These are phyloP conservation scores for Holocentrus rufus DNA, from an alignment of 2,797 vertebrate genomes.

Conservation along the genomic window DNA sequence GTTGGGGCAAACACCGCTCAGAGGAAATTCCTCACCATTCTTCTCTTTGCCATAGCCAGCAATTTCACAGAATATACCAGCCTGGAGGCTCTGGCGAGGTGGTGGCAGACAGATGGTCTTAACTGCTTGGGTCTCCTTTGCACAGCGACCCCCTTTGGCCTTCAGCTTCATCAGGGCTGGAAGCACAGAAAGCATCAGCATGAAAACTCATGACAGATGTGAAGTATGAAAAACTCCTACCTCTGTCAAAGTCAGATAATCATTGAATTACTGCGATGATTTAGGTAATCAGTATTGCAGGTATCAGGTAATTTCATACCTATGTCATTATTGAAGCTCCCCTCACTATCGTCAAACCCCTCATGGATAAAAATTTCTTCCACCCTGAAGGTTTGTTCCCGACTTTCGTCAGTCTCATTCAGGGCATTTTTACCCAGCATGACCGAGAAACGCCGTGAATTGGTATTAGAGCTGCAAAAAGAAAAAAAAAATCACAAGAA, in stretches of 20 bases:
- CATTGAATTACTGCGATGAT: background rate
- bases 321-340: slow-evolving; percentile 88
- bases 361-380: slow-evolving; percentile 85
- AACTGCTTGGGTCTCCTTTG: slow-evolving; percentile 79
- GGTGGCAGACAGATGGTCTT: slow-evolving; percentile 88
- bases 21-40: slow-evolving; percentile 76
- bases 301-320: slow-evolving; percentile 73
- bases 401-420: slow-evolving; percentile 71
- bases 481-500: slow-evolving; percentile 5
- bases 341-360: slow-evolving; percentile 76
- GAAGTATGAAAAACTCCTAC: too few relatives aligned
- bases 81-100: slow-evolving; percentile 44
- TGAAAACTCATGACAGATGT: too few relatives aligned
- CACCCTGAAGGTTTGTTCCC: slow-evolving; percentile 86
- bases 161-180: slow-evolving; percentile 88
- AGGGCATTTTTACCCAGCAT: slow-evolving; percentile 80
- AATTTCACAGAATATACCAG: slow-evolving; percentile 84
- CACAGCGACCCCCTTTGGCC: slow-evolving; percentile 72
- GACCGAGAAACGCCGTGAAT: slow-evolving; percentile 72
- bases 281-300: background rate
- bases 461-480: slow-evolving; percentile 68
- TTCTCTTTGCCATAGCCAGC: slow-evolving; percentile 88
- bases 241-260: too few relatives aligned
- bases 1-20: too few relatives aligned
- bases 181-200: background rate